Percentiles rank a stretch among this genome's conserved stretches.
phyloP scores from a whole-genome alignment of 2,113 vertebrate species.

The Hyperopisus bebe region DNA sequence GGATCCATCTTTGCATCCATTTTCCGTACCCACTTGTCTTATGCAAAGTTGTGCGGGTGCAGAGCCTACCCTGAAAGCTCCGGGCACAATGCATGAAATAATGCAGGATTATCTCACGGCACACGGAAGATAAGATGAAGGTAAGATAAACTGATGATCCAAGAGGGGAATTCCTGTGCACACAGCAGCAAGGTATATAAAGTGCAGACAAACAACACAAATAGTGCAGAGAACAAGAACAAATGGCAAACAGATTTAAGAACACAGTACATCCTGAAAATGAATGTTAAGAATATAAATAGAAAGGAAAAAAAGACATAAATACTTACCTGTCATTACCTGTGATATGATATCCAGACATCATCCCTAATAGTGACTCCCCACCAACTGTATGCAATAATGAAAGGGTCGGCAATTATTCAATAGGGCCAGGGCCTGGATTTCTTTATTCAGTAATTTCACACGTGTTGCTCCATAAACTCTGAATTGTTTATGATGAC shows the following conservation, averaged over 20 bases:
- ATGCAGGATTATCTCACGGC: background rate
- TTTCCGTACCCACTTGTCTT: background rate
- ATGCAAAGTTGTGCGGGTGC: background rate
- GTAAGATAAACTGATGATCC: background rate
- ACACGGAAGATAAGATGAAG: background rate
- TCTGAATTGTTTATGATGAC: background rate
- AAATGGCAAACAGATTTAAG: background rate
- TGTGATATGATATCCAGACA: background rate
- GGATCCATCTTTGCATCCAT: background rate
- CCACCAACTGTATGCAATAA: background rate
- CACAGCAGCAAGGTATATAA: background rate
- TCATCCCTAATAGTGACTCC: background rate
- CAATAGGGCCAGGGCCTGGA: background rate
- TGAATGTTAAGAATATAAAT: background rate
- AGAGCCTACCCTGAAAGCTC: background rate
- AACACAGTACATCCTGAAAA: background rate
- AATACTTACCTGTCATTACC: background rate
- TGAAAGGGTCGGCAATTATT: background rate
- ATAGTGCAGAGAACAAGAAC: background rate
- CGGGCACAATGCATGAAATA: background rate
- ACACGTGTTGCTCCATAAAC: background rate
- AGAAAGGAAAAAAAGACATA: background rate
- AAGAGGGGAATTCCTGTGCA: background rate
- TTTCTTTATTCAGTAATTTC: background rate
- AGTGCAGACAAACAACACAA: background rate